Percentiles rank a stretch among this genome's conserved stretches.
Conservation (phyloP, 2,888 invertebrate genomes). For the Pollenia amentaria region DNA sequence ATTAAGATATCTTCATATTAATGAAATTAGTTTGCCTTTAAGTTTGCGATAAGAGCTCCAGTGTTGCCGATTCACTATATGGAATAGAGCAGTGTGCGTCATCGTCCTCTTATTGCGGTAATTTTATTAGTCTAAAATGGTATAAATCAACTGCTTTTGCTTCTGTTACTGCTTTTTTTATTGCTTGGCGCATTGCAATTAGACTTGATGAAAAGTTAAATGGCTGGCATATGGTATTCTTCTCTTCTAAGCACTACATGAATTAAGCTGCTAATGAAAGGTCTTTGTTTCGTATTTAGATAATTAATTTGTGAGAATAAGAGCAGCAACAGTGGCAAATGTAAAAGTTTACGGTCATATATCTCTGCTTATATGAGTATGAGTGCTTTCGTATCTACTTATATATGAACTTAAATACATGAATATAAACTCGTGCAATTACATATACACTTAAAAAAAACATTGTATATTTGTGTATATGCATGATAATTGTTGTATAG, state of each 20-base stretch:
- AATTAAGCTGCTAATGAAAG: slow-evolving; percentile 76
- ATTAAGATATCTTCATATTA: no score
- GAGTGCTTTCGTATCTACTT: slow-evolving; percentile 7
- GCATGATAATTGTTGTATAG: slow-evolving; percentile 49
- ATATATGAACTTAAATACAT: slow-evolving; percentile 17
- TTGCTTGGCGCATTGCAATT: slow-evolving; percentile 62
- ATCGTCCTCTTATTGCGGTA: no score
- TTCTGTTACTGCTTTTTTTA: no score
- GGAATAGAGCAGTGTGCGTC: no score
- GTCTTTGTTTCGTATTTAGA: slow-evolving; percentile 75
- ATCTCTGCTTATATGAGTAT: background rate
- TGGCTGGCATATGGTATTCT: slow-evolving; percentile 76
- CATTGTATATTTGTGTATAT: slow-evolving; percentile 11
- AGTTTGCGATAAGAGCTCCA: no score
- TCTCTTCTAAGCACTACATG: slow-evolving; percentile 76
- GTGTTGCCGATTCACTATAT: no score
- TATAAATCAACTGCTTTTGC: background rate
- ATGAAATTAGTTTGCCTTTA: no score
- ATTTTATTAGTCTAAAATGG: slow-evolving; percentile 53
- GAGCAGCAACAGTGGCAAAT: background rate
- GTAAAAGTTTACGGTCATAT: background rate
- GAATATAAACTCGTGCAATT: slow-evolving; percentile 36
- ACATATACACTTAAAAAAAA: slow-evolving; percentile 38
- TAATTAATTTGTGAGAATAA: slow-evolving; percentile 73
- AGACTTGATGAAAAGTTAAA: slow-evolving; percentile 72